phyloP scores from a whole-genome alignment of 2,113 vertebrate species.

The Myiozetetes cayanensis region DNA sequence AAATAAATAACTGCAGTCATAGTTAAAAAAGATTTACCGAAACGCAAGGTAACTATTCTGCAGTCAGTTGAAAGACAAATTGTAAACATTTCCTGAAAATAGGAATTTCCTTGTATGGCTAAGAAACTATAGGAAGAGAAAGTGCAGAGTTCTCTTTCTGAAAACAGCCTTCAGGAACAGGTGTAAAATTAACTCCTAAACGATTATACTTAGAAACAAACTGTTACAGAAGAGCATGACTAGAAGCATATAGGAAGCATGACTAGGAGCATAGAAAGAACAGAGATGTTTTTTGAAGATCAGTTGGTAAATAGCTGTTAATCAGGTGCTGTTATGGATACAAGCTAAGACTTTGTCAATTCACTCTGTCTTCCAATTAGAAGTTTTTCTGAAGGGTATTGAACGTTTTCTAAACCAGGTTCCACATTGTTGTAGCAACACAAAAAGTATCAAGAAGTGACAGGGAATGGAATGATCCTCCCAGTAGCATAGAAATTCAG shows the following conservation, averaged over 20 bases:
- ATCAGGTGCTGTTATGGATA: background rate
- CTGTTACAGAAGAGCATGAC: background rate
- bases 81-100: background rate
- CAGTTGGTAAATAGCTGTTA: background rate
- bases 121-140: background rate
- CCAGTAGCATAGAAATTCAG: background rate
- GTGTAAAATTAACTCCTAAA: background rate
- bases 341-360: background rate
- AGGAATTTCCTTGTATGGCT: background rate
- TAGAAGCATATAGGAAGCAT: background rate
- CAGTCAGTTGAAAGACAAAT: background rate
- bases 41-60: background rate
- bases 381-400: background rate
- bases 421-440: background rate
- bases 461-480: background rate
- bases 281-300: background rate
- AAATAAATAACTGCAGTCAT: background rate
- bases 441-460: background rate
- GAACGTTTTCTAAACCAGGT: background rate
- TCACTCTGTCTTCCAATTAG: background rate
- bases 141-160: background rate
- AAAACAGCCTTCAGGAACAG: background rate
- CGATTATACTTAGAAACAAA: background rate
- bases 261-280: background rate
- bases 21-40: background rate